Evolutionary conservation across 1,140 invertebrate species (phyloP), one percentile per base, ranked within the genome.

Genomic region (Aphidius gifuensis): DNA sequence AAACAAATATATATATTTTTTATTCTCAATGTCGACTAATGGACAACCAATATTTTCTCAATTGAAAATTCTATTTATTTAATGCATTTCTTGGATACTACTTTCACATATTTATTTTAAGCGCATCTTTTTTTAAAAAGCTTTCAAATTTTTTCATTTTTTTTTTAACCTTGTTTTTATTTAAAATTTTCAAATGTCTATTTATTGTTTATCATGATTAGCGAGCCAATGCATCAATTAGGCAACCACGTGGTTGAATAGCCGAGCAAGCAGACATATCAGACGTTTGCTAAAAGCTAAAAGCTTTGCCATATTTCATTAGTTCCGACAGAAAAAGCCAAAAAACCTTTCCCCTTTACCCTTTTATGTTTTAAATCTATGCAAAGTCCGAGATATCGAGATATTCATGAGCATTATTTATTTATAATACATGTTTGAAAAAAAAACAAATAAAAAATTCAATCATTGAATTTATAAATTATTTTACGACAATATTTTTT

Each of bases 231-330:
- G 71, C 71, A 77, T 77, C 74, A 75, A 74, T 75, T 77, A 77
- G 69, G 64, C 61, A 55, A 58, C 59, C 65, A 66, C 64, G 65
- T 53, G 64, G 23, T 32, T 32, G 23, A 32, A 32, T 32, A 32
- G 23, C 23, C 23, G 23, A 32, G 23, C 23, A 32, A 32, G 23
- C 61, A 61, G 61, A 62, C 61, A 77, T 72, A 75, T 76, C 74
- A 77, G 74, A 77, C 74, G 71, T 75, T 74, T 67, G 73, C 74
- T 77, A 77, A 77, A 77, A 77, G 75, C 75, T 77, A 77, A 77
- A 77, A 77, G 75, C 75, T 77, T 77, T 76, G 74, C 75, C 75
- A 77, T 77, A 77, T 77, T 77, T 77, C 75, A 77, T 77, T 77
- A 77, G 73, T 75, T 68, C 65, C 65, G 61, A 58, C 62, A 57